These are phyloP conservation scores for Aplocera efformata DNA, from an alignment of 2,888 invertebrate species.

Conservation along the genomic window DNA sequence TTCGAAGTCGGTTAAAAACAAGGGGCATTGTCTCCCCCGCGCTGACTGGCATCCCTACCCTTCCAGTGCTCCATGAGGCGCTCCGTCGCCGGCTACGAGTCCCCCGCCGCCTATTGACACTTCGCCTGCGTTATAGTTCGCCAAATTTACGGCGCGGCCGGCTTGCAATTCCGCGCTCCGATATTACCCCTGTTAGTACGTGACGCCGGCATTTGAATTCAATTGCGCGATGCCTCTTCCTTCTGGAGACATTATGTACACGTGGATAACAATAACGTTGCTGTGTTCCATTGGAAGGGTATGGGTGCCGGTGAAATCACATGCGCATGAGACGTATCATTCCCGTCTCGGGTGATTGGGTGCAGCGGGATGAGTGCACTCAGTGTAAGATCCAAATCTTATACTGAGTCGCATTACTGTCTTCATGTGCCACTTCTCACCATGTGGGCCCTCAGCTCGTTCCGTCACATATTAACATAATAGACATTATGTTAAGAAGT, in stretches of 20 bases:
- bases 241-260: not conserved
- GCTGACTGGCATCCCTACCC: slow-evolving; percentile 22
- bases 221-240: not conserved
- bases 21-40: not conserved
- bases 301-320: too few species aligned
- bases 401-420: too few species aligned
- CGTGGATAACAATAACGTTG: not conserved
- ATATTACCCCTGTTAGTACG: slow-evolving; percentile 8
- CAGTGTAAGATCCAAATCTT: too few species aligned
- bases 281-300: too few species aligned
- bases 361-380: too few species aligned
- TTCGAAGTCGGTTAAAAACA: too few species aligned
- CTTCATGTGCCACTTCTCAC: too few species aligned
- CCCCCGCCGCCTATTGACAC: slow-evolving; percentile 39
- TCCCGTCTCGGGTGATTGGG: too few species aligned
- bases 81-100: slow-evolving; percentile 34
- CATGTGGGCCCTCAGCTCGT: too few species aligned
- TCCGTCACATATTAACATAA: too few species aligned
- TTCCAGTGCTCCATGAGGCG: slow-evolving; percentile 30
- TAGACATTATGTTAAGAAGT: too few species aligned
- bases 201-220: slow-evolving; percentile 11
- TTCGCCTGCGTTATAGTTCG: slow-evolving; percentile 30
- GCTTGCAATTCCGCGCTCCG: slow-evolving; percentile 7
- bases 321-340: too few species aligned
- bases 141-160: slow-evolving; percentile 24